Conservation (phyloP, 2,888 invertebrate species). For the Nemoura dubitans region DNA sequence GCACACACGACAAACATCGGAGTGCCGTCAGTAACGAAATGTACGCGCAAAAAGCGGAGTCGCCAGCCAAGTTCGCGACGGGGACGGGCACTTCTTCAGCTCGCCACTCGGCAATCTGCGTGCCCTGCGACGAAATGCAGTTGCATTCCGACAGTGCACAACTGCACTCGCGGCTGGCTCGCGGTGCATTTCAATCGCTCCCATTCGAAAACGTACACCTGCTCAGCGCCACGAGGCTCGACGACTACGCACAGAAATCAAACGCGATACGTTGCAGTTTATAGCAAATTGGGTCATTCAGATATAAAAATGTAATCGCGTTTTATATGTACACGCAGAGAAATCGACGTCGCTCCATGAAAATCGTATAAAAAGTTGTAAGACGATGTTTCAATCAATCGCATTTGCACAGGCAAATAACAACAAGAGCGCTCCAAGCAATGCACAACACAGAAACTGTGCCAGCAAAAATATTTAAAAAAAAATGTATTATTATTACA, state of each 20-base stretch:
- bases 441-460: neutral
- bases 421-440: too few species aligned
- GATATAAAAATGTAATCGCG: neutral
- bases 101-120: neutral
- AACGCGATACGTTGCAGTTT: neutral
- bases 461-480: slow-evolving; percentile 2
- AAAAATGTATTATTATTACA: neutral
- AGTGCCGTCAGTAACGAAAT: neutral
- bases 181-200: neutral
- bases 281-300: neutral
- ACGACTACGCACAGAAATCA: neutral
- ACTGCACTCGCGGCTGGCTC: too few species aligned
- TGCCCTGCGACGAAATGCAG: neutral
- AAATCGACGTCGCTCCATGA: neutral
- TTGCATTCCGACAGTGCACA: neutral
- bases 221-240: neutral
- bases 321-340: neutral
- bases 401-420: neutral
- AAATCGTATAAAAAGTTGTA: neutral
- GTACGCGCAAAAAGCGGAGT: neutral
- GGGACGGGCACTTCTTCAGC: neutral
- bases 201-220: too few species aligned
- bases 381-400: neutral
- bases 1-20: neutral
- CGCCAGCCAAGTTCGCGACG: neutral